Percentiles rank a stretch among this genome's conserved stretches.
Evolutionary conservation across 2,113 vertebrate species (phyloP).

Genomic region (Oncorhynchus clarkii): DNA sequence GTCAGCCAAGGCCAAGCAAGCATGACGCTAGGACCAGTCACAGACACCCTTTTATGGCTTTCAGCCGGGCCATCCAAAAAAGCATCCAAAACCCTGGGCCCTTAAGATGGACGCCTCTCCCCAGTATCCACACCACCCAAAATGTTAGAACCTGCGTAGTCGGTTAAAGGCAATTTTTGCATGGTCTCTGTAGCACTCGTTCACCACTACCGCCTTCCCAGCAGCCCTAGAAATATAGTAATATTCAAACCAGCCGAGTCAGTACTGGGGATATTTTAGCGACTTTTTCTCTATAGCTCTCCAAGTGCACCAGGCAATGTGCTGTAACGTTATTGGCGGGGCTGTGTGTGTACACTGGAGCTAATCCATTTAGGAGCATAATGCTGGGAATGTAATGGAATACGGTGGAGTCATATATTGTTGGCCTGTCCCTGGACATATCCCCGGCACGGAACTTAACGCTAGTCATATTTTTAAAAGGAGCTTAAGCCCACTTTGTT

Average conservation of each 20-base stretch:
- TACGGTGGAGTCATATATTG: slow-evolving; percentile 28
- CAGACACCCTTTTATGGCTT: slow-evolving; percentile 1
- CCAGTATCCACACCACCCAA: not conserved
- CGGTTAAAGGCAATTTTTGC: not conserved
- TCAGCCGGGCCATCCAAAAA: slow-evolving; percentile 5
- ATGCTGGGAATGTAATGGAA: slow-evolving; percentile 59
- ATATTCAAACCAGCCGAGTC: too few relatives aligned
- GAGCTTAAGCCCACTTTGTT: slow-evolving; percentile 6
- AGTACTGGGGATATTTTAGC: too few relatives aligned
- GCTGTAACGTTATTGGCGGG: slow-evolving; percentile 47
- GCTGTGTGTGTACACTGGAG: slow-evolving; percentile 34
- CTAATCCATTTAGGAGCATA: slow-evolving; percentile 67
- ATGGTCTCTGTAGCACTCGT: too few relatives aligned
- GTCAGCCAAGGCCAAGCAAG: slow-evolving; percentile 77
- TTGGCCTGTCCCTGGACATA: slow-evolving; percentile 24
- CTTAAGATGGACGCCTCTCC: slow-evolving; percentile 1
- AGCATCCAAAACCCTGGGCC: not conserved
- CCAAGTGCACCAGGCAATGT: not conserved
- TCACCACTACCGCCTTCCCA: too few relatives aligned
- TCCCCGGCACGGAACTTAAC: slow-evolving; percentile 28
- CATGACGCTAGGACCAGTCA: slow-evolving; percentile 54
- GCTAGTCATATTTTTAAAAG: slow-evolving; percentile 41
- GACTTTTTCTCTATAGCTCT: not conserved
- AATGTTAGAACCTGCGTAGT: not conserved
- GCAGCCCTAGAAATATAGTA: too few relatives aligned